phyloP scores from a whole-genome alignment of 1,140 invertebrate genomes.

The Drosophila paulistorum region DNA sequence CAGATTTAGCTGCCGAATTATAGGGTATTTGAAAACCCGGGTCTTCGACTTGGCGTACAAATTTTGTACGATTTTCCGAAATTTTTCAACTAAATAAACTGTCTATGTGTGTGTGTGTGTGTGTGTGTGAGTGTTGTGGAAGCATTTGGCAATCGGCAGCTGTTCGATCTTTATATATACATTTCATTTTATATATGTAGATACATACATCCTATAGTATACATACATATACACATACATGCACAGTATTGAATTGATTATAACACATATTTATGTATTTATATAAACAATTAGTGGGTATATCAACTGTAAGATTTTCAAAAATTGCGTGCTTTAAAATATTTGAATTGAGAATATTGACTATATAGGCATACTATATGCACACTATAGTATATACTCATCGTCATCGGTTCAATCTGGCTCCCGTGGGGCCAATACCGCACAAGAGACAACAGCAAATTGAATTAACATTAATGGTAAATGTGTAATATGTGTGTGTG shows the following conservation, averaged over 20 bases:
- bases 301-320: slow-evolving; percentile 40
- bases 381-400: too few relatives aligned
- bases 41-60: background rate
- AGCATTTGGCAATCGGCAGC: slow-evolving; percentile 63
- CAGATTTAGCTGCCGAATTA: background rate
- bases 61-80: slow-evolving; percentile 18
- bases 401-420: too few relatives aligned
- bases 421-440: background rate
- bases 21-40: background rate
- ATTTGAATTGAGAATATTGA: slow-evolving; percentile 8
- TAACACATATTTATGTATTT: slow-evolving; percentile 45
- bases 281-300: slow-evolving; percentile 53
- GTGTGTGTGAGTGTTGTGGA: slow-evolving; percentile 21
- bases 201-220: slow-evolving; percentile 12
- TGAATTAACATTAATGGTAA: slow-evolving; percentile 73
- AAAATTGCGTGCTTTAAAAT: background rate
- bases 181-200: slow-evolving; percentile 5
- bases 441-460: slow-evolving; percentile 46
- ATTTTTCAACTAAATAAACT: slow-evolving; percentile 43
- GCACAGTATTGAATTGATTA: slow-evolving; percentile 53
- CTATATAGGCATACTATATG: background rate
- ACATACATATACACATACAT: slow-evolving; percentile 25
- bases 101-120: background rate
- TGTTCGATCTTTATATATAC: slow-evolving; percentile 48
- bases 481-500: slow-evolving; percentile 54